These are phyloP conservation scores for Octopus bimaculoides DNA, from an alignment of 1,140 invertebrate species.

Conservation along the genomic window DNA sequence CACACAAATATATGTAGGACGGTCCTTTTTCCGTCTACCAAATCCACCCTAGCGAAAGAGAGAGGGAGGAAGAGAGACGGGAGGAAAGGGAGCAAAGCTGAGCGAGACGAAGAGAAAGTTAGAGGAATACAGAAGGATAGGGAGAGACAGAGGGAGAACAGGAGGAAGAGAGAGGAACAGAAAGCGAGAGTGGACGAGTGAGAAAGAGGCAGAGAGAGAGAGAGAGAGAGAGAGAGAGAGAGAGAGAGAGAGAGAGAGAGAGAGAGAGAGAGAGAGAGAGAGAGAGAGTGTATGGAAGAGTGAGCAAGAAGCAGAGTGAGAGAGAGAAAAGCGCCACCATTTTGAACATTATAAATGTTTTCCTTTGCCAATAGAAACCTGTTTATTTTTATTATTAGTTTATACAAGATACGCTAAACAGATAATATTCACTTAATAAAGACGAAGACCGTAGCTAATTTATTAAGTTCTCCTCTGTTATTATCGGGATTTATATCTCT, in stretches of 20 bases:
- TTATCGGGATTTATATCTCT: no score
- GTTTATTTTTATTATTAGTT: no score
- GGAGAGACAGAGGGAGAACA: background rate
- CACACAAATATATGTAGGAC: no score
- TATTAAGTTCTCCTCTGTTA: no score
- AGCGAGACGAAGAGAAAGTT: background rate
- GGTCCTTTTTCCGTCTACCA: no score
- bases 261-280: background rate
- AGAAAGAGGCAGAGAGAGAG: background rate
- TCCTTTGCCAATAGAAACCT: no score
- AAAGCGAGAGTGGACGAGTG: background rate
- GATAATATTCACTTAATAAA: no score
- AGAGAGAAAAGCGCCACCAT: no score
- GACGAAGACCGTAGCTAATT: no score
- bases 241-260: background rate
- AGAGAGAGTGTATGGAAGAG: background rate
- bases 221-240: background rate
- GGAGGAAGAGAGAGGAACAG: background rate
- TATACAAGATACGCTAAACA: no score
- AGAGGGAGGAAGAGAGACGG: background rate
- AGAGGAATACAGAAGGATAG: background rate
- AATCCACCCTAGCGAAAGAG: background rate
- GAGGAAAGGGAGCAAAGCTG: background rate
- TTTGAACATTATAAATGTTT: no score
- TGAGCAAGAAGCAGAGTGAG: no score